Percentiles rank a stretch among this genome's conserved stretches.
These are phyloP conservation scores for Silurus lanzhouensis DNA, from an alignment of 2,797 vertebrate genomes.

Conservation along the genomic window DNA sequence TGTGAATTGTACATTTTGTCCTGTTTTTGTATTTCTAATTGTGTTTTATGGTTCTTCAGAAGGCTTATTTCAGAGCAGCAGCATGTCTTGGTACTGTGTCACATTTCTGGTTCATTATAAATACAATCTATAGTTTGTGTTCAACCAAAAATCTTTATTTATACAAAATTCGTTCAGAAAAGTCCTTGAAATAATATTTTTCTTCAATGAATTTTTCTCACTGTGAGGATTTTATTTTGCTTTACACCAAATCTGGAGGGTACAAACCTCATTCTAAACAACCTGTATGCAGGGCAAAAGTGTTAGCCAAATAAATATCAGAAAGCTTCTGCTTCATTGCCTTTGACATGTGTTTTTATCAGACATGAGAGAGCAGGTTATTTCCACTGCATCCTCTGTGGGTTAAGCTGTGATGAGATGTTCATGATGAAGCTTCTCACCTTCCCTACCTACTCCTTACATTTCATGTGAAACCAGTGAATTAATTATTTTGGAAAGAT, in stretches of 20 bases:
- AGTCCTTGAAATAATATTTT: background rate
- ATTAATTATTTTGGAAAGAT: no score
- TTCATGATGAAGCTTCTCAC: no score
- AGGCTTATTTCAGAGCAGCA: conserved; percentile 17
- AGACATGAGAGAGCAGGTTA: background rate
- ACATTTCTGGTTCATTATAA: conserved; percentile 6
- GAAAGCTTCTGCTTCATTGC: conserved; percentile 7
- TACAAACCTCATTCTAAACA: background rate
- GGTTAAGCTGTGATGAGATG: background rate
- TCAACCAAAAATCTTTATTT: conserved; percentile 12
- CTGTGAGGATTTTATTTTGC: conserved; percentile 43
- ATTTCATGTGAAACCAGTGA: no score
- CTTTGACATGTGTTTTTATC: background rate
- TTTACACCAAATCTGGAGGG: conserved; percentile 48
- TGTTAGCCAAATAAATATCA: conserved; percentile 34
- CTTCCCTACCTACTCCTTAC: no score
- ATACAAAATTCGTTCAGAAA: background rate
- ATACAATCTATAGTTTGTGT: conserved; percentile 37
- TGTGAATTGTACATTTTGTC: conserved; percentile 53
- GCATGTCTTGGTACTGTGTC: conserved; percentile 28
- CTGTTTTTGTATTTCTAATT: conserved; percentile 50
- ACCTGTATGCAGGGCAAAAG: conserved; percentile 34
- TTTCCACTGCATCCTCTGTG: background rate
- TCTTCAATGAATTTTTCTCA: conserved; percentile 31
- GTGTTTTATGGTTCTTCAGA: conserved; percentile 51